These are phyloP conservation scores for Ischnura elegans DNA, from an alignment of 2,888 invertebrate species.

Conservation along the genomic window DNA sequence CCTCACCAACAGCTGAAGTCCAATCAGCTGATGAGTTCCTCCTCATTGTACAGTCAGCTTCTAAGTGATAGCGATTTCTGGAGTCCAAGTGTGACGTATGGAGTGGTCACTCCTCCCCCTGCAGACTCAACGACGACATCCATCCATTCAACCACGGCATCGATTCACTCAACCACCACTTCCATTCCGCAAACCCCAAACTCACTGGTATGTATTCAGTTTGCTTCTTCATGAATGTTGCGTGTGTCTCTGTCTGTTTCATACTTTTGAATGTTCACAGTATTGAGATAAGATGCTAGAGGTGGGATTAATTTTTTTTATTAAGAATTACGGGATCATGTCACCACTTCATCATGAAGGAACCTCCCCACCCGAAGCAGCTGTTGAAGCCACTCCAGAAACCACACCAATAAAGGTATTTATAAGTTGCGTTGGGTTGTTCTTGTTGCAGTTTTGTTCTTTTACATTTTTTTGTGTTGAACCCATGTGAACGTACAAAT, in stretches of 20 bases:
- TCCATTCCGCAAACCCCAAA: constrained; percentile 80
- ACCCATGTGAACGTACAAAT: too few species aligned
- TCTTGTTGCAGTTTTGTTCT: too few species aligned
- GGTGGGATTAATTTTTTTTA: constrained; percentile 61
- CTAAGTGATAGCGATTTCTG: constrained; percentile 72
- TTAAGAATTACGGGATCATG: constrained; percentile 71
- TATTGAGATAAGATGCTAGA: constrained; percentile 32
- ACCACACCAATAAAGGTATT: constrained; percentile 89
- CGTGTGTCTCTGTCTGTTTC: constrained; percentile 32
- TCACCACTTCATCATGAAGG: constrained; percentile 79
- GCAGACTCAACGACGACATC: constrained; percentile 77
- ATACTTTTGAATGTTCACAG: constrained; percentile 73
- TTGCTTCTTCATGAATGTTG: constrained; percentile 38
- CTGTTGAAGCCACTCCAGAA: constrained; percentile 93
- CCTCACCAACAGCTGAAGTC: constrained; percentile 55
- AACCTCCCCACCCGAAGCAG: constrained; percentile 90
- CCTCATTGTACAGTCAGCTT: constrained; percentile 43
- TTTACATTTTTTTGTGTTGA: too few species aligned
- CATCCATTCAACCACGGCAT: constrained; percentile 74
- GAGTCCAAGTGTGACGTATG: constrained; percentile 73
- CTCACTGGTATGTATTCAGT: constrained; percentile 73
- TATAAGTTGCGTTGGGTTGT: constrained; percentile 30
- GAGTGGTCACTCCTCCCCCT: constrained; percentile 75
- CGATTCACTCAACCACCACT: constrained; percentile 77
- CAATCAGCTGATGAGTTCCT: constrained; percentile 42